phyloP scores from a whole-genome alignment of 2,797 vertebrate genomes.

The Acridotheres tristis region DNA sequence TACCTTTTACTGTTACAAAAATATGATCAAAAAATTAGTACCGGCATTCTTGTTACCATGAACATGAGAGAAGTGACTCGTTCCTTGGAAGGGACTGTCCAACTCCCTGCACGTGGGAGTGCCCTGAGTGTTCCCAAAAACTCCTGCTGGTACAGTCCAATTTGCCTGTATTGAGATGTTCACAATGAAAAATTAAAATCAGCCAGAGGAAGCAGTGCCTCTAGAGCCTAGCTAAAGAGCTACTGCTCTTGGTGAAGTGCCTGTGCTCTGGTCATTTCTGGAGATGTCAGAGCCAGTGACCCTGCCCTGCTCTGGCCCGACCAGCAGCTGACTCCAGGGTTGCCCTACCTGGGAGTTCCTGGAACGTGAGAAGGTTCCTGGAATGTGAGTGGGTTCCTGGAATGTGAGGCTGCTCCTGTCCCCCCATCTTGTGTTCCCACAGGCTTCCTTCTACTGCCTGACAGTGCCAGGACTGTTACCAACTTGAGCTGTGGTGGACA shows the following conservation, averaged over 20 bases:
- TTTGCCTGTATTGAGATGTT: background rate
- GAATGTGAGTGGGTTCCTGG: background rate
- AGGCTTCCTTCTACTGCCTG: too few relatives aligned
- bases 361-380: background rate
- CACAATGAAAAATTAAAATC: background rate
- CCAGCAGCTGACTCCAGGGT: background rate
- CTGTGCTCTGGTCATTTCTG: background rate
- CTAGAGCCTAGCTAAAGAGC: background rate
- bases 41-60: background rate
- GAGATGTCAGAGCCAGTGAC: background rate
- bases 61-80: background rate
- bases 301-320: background rate
- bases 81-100: background rate
- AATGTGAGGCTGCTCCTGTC: background rate
- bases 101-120: background rate
- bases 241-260: background rate
- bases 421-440: background rate
- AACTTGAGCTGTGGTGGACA: too few relatives aligned
- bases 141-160: background rate
- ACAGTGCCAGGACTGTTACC: background rate
- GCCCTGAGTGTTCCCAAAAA: background rate
- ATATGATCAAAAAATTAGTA: background rate
- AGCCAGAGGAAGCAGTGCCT: background rate
- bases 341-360: background rate
- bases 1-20: background rate